Conservation (phyloP, 2,113 vertebrate species). For the Psilopogon haemacephalus region DNA sequence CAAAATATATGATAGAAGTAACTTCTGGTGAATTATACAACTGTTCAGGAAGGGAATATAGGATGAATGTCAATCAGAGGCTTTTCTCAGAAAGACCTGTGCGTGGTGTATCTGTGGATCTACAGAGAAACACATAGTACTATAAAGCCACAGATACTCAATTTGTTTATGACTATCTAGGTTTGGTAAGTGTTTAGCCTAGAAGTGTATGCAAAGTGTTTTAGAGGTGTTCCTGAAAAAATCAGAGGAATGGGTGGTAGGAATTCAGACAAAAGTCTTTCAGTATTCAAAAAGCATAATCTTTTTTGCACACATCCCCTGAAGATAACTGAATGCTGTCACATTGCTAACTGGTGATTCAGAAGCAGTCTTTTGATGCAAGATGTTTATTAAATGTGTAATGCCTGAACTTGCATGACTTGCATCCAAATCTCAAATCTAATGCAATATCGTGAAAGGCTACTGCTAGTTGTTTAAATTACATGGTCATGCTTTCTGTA, state of each 20-base stretch:
- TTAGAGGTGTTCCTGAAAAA: background rate
- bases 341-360: background rate
- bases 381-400: background rate
- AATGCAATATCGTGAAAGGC: background rate
- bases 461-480: background rate
- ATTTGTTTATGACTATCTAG: background rate
- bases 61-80: background rate
- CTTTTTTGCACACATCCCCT: background rate
- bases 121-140: background rate
- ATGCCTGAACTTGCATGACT: background rate
- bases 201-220: background rate
- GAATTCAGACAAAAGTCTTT: background rate
- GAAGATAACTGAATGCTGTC: background rate
- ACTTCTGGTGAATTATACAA: background rate
- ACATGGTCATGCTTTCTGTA: too few relatives aligned
- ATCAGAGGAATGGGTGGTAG: fast-evolving
- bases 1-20: background rate
- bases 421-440: background rate
- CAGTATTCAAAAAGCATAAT: background rate
- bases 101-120: background rate
- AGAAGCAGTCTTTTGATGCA: background rate
- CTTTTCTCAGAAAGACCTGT: background rate
- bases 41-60: background rate
- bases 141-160: background rate
- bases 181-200: background rate